A percentile compares a stretch with the other conserved stretches of the same genome.
These are phyloP conservation scores for Phaethon lepturus DNA, from an alignment of 2,113 vertebrate species.

Conservation along the genomic window DNA sequence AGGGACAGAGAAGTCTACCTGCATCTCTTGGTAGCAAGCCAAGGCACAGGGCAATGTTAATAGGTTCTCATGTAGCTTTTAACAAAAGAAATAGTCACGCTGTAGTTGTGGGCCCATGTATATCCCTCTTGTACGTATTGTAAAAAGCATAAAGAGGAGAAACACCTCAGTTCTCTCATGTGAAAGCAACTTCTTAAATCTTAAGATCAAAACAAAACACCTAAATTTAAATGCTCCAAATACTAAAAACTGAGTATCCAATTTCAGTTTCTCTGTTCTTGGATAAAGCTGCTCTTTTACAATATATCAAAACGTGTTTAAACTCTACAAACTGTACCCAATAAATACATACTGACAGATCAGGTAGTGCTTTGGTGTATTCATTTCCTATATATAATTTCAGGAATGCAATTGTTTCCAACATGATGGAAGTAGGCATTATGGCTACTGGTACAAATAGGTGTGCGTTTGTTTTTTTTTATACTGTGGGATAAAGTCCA, in stretches of 20 bases:
- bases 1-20: background rate
- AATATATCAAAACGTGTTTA: background rate
- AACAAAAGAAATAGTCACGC: background rate
- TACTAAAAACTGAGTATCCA: background rate
- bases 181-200: background rate
- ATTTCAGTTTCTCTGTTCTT: background rate
- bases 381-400: background rate
- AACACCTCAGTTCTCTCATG: background rate
- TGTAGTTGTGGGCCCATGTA: too few relatives aligned
- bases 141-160: background rate
- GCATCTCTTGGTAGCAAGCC: background rate
- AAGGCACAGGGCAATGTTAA: background rate
- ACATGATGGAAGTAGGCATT: background rate
- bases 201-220: background rate
- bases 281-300: background rate
- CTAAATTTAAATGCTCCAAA: background rate
- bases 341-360: background rate
- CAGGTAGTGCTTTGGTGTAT: background rate
- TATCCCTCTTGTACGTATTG: too few relatives aligned
- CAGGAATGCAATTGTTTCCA: background rate
- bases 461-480: background rate
- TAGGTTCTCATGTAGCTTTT: background rate
- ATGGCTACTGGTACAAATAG: background rate
- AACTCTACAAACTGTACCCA: background rate
- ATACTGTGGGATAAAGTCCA: background rate